A percentile compares a stretch with the other conserved stretches of the same genome.
phyloP scores from a whole-genome alignment of 2,113 vertebrate species.

The Octodon degus region DNA sequence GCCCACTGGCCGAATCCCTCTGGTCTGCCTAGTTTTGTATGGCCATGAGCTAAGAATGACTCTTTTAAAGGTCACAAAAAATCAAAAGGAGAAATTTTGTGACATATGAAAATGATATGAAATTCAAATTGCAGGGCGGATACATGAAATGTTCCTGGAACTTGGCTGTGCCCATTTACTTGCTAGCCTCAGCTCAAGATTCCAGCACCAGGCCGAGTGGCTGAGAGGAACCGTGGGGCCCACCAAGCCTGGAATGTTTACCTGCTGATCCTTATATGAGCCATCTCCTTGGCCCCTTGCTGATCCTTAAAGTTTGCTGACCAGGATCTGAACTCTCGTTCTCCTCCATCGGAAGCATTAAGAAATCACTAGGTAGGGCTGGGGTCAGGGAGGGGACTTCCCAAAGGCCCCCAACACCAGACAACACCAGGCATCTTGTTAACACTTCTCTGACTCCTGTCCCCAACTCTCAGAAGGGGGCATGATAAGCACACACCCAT shows the following conservation, averaged over 20 bases:
- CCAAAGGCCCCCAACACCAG: neutral
- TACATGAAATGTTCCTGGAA: neutral
- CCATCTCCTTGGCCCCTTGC: neutral
- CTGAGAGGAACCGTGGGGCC: neutral
- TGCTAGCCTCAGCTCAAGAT: neutral
- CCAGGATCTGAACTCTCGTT: neutral
- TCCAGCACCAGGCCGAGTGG: neutral
- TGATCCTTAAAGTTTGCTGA: neutral
- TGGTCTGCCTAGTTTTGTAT: neutral
- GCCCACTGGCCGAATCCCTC: neutral
- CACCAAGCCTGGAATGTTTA: neutral
- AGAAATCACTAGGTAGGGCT: neutral
- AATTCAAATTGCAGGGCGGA: neutral
- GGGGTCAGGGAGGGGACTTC: neutral
- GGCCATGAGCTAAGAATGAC: neutral
- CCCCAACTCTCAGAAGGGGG: neutral
- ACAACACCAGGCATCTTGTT: neutral
- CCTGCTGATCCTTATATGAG: too few relatives aligned
- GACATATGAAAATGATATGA: neutral
- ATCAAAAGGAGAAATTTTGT: conserved; percentile 10
- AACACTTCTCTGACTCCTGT: neutral
- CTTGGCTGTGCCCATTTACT: accelerated
- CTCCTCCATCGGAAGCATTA: neutral
- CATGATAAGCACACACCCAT: neutral
- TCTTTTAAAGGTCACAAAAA: neutral